Evolutionary conservation across 1,140 invertebrate genomes (phyloP).

Genomic region (Babylonia areolata): DNA sequence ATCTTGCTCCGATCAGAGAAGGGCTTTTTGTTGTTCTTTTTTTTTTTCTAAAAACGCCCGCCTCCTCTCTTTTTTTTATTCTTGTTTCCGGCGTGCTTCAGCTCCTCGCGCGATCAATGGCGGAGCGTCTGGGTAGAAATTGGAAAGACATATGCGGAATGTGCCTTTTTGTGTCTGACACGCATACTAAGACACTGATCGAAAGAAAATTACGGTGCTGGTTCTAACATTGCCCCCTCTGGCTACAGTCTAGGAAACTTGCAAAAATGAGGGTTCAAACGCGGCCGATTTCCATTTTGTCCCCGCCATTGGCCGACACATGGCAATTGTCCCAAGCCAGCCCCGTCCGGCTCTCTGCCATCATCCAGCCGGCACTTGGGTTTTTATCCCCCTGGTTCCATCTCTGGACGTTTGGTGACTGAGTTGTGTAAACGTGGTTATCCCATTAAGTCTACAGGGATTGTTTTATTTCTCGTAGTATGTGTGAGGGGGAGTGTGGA

Average conservation of each 20-base stretch:
- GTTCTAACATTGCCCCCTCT: conserved; percentile 19
- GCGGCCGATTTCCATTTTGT: conserved; percentile 30
- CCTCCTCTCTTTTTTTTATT: not conserved
- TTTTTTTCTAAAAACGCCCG: not conserved
- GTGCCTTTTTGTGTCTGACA: conserved; percentile 37
- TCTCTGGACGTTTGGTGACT: no score
- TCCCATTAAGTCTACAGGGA: not conserved
- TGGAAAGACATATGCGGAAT: conserved; percentile 38
- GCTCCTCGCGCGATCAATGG: conserved; percentile 20
- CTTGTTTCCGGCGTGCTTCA: not conserved
- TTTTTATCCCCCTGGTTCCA: not conserved
- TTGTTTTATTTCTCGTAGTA: not conserved
- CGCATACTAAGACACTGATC: conserved; percentile 33
- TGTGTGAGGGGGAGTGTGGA: no score
- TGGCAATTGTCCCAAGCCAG: conserved; percentile 1
- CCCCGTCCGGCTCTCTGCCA: not conserved
- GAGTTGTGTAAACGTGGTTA: conserved; percentile 1
- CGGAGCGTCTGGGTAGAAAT: conserved; percentile 24
- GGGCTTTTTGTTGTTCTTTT: not conserved
- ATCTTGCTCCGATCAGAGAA: conserved; percentile 11
- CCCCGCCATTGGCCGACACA: not conserved
- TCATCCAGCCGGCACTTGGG: no score
- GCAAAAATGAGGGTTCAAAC: conserved; percentile 32
- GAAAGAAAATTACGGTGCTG: conserved; percentile 30
- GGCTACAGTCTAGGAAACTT: conserved; percentile 22